Base-by-base conservation (phyloP, 1,140 invertebrate species). In the Drosophila parabipectinata region DNA sequence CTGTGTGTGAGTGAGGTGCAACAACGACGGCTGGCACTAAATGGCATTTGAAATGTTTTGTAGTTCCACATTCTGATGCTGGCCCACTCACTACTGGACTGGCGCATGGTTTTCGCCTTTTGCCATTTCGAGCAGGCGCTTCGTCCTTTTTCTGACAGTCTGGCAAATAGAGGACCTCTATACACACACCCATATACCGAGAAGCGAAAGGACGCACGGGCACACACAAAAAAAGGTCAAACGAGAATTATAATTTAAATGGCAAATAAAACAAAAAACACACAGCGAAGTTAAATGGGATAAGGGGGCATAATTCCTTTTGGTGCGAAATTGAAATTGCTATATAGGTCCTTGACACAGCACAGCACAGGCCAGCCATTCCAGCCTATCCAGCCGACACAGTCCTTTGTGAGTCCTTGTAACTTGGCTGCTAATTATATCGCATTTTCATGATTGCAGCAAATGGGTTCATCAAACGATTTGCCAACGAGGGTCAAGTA, bases 1-100 rank as follows among this genome's bases (percentile, higher is more conserved):
- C 58, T 51, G 39, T 64, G 44, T 63, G 51, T 14, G 41, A 53
- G 72, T 59, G 54, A 75, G 72, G 72, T 75, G 72, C 72, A 75
- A 74, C 72, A 74, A 37, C 60, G 71, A 75, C 72, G 72, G 60
- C 72, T 75, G 72, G 72, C 64, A 62, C 64, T 77, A 77, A 77
- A 77, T 77, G 74, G 73, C 74, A 77, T 77, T 77, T 77, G 53
- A 77, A 77, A 77, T 77, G 73, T 77, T 77, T 77, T 77, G 73
- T 77, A 76, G 73, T 77, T 77, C 62, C 72, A 68, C 73, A 71
- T 71, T 77, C 53, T 76, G 63, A 32, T 58, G 63, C 54, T 37
- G 48, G 1, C 12, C 48, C 48, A 26, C 26, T 28, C 26, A 28
- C 0, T 28, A 7, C 26, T 52, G 53, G 51, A 58, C 69, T 41